Evolutionary conservation across 2,888 invertebrate genomes (phyloP).

Genomic region (Craniophora ligustri): DNA sequence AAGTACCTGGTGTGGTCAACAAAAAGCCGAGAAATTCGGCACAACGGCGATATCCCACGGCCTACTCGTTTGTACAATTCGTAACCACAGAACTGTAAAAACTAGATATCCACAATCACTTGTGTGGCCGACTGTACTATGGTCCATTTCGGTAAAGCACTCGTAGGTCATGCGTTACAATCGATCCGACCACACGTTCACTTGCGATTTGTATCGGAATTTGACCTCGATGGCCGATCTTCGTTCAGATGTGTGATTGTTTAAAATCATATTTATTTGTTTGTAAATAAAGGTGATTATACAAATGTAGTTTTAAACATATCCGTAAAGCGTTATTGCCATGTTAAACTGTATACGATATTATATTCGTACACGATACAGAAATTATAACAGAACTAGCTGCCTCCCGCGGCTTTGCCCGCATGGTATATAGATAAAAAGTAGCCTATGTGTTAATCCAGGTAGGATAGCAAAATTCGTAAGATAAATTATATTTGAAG

Average conservation of each 20-base stretch:
- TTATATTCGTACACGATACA: no score
- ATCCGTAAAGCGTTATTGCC: no score
- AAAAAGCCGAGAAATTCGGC: neutral
- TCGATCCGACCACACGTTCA: conserved; percentile 4
- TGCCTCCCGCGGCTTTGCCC: no score
- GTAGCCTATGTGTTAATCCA: no score
- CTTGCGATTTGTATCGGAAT: conserved; percentile 1
- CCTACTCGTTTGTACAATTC: conserved; percentile 17
- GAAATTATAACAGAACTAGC: no score
- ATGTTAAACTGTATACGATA: no score
- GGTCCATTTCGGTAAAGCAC: conserved; percentile 1
- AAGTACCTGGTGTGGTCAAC: conserved; percentile 1
- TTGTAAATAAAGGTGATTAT: no score
- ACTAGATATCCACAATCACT: conserved; percentile 8
- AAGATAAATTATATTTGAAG: no score
- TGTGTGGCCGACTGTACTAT: conserved; percentile 10
- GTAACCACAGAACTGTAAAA: conserved; percentile 16
- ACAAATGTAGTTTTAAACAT: no score
- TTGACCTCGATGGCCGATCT: neutral
- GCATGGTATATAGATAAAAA: no score
- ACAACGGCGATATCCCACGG: neutral
- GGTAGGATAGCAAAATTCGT: no score
- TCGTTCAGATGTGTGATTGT: neutral
- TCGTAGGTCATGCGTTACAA: conserved; percentile 13
- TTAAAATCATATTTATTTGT: no score